These are phyloP conservation scores for Campoletis sonorensis DNA, from an alignment of 1,140 invertebrate genomes.

Conservation along the genomic window DNA sequence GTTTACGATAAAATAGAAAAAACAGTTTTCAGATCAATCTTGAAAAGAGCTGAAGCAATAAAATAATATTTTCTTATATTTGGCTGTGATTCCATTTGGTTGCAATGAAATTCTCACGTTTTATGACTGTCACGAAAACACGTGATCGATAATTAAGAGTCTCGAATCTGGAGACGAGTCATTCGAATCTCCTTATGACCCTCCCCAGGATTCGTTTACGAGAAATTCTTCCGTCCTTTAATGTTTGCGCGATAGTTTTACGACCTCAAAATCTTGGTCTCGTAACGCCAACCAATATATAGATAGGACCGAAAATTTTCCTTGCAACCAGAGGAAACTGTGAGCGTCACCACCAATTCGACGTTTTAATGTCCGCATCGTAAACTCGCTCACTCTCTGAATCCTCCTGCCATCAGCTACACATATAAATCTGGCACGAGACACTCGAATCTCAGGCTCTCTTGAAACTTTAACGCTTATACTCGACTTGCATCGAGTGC, in stretches of 20 bases:
- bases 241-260: not conserved
- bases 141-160: not conserved
- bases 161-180: not conserved
- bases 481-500: not conserved
- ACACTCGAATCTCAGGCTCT: slow-evolving; percentile 1
- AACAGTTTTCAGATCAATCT: too few relatives aligned
- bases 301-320: too few relatives aligned
- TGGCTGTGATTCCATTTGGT: slow-evolving; percentile 4
- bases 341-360: not conserved
- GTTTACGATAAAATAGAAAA: not conserved
- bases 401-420: not conserved
- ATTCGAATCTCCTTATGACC: not conserved
- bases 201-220: slow-evolving; percentile 5
- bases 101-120: not conserved
- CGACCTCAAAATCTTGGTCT: slow-evolving; percentile 2
- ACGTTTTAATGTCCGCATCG: slow-evolving; percentile 17
- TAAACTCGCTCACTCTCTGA: not conserved
- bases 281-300: slow-evolving; percentile 6
- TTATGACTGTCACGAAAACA: not conserved
- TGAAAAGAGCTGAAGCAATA: not conserved
- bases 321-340: too few relatives aligned
- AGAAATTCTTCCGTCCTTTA: slow-evolving; percentile 32
- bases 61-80: not conserved
- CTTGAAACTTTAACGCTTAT: not conserved
- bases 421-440: not conserved